phyloP scores from a whole-genome alignment of 2,797 vertebrate genomes.

The Helarctos malayanus region DNA sequence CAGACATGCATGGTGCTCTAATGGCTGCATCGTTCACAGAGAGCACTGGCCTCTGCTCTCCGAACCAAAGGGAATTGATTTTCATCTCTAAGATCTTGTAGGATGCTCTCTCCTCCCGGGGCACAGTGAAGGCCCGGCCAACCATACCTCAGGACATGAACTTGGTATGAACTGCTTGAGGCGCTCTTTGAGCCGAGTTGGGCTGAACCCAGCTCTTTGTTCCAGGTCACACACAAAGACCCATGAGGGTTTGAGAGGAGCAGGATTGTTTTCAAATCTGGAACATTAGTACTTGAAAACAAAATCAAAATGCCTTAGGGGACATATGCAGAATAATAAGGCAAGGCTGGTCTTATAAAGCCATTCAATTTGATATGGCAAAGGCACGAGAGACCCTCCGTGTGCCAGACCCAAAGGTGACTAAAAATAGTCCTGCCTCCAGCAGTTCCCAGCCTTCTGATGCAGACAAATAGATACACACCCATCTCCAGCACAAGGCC shows the following conservation, averaged over 20 bases:
- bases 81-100: neutral
- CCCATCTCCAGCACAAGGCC: neutral
- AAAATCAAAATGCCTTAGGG: neutral
- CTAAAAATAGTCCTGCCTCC: neutral
- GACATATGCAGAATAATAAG: neutral
- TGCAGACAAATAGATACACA: neutral
- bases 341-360: neutral
- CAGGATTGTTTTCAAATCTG: conserved; percentile 16
- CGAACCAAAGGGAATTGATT: neutral
- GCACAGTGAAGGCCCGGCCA: neutral
- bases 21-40: neutral
- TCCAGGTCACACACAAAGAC: neutral
- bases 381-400: fast-evolving
- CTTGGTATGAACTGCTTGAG: neutral
- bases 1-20: too few species aligned
- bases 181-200: neutral
- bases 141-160: neutral
- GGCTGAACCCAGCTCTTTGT: neutral
- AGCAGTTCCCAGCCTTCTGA: neutral
- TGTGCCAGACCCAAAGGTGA: neutral
- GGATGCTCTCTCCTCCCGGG: neutral
- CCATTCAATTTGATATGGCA: neutral
- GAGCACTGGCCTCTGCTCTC: neutral
- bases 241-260: neutral
- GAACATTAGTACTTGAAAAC: conserved; percentile 24